Evolutionary conservation across 1,140 invertebrate species (phyloP).

Genomic region (Latrodectus geometricus): DNA sequence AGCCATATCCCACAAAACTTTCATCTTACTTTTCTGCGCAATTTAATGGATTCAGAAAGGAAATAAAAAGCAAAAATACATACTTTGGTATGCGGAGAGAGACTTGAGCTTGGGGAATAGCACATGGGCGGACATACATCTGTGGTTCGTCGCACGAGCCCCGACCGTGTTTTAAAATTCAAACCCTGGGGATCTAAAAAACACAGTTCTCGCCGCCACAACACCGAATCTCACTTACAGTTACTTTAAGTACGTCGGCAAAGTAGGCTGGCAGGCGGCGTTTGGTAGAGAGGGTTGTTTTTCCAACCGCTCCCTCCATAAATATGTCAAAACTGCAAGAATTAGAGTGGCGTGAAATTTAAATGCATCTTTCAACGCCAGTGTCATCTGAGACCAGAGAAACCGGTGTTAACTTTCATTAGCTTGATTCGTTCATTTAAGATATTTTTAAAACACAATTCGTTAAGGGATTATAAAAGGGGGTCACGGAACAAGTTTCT

Average conservation of each 20-base stretch:
- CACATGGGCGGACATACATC: conserved; percentile 40
- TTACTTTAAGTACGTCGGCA: conserved; percentile 18
- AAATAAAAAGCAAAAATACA: conserved; percentile 18
- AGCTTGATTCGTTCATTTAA: too few species aligned
- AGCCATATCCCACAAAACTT: not conserved
- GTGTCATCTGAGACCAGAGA: too few species aligned
- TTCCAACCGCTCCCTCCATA: conserved; percentile 1
- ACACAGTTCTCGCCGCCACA: conserved; percentile 24
- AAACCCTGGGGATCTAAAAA: conserved; percentile 21
- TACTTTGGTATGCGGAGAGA: conserved; percentile 49
- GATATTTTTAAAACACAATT: too few species aligned
- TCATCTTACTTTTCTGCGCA: conserved; percentile 46
- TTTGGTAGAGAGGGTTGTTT: conserved; percentile 10
- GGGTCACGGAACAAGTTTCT: too few species aligned
- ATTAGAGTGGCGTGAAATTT: not conserved
- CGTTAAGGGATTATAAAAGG: too few species aligned
- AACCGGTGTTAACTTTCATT: too few species aligned
- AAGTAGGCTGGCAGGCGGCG: not conserved
- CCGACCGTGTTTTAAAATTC: conserved; percentile 36
- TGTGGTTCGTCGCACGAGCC: conserved; percentile 36
- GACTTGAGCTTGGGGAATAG: not conserved
- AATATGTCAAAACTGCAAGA: not conserved
- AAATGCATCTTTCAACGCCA: not conserved
- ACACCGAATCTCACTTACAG: conserved; percentile 54
- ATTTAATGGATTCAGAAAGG: conserved; percentile 54